Evolutionary conservation across 2,113 vertebrate genomes (phyloP).

Genomic region (Caranx melampygus): DNA sequence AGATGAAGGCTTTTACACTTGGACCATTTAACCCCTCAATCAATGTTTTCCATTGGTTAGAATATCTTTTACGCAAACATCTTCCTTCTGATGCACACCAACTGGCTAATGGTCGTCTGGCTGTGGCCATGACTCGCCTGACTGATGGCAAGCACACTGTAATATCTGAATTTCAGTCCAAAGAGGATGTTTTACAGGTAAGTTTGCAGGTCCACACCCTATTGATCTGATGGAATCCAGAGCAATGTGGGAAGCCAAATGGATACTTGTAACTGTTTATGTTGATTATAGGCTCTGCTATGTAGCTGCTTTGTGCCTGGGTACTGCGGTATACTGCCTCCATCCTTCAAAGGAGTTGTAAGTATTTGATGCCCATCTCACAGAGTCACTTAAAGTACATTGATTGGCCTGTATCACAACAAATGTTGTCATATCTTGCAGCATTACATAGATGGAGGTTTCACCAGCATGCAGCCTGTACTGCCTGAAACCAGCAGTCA

Average conservation of each 20-base stretch:
- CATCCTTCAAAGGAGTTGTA: constrained; percentile 80
- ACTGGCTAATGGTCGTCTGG: constrained; percentile 84
- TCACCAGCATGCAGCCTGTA: constrained; percentile 87
- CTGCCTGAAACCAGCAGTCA: constrained; percentile 66
- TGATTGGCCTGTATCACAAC: not conserved
- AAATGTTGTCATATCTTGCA: constrained; percentile 55
- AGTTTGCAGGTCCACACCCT: not conserved
- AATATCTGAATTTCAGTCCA: constrained; percentile 87
- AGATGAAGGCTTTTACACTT: constrained; percentile 80
- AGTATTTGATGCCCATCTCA: constrained; percentile 39
- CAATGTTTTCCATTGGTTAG: constrained; percentile 83
- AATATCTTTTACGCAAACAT: constrained; percentile 71
- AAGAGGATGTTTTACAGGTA: constrained; percentile 91
- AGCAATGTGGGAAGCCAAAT: not conserved
- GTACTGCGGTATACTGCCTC: constrained; percentile 90
- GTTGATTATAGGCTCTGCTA: constrained; percentile 85
- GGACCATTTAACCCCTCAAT: constrained; percentile 87
- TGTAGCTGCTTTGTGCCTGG: constrained; percentile 93
- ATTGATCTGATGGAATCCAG: not conserved
- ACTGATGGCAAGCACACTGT: constrained; percentile 84
- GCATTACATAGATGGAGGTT: constrained; percentile 91
- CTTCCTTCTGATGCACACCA: constrained; percentile 88
- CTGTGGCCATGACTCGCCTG: constrained; percentile 86
- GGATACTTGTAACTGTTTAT: not conserved
- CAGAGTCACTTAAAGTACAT: not conserved